Evolutionary conservation across 2,797 vertebrate species (phyloP), one percentile per base, ranked within the genome.

Genomic region (Prunella strophiata): DNA sequence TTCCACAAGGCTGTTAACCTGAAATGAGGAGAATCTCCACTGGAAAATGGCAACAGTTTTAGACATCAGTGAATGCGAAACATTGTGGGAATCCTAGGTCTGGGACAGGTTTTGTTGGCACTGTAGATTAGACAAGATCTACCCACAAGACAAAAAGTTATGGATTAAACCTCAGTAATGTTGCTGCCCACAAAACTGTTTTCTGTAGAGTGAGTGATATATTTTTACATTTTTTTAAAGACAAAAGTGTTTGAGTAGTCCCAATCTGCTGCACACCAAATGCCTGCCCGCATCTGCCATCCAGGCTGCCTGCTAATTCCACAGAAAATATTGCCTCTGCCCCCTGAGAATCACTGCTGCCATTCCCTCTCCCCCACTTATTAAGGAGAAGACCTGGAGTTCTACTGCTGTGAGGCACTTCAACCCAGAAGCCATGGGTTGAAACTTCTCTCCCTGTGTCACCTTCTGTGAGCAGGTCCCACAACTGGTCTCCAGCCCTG

Each of bases 221-320:
- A 26, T 36, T 63, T 55, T 17, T 1, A 5, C 7, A 2, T 4
- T 2, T 7, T 19, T 81, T 76, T 51, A 10, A 58, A 80, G 48
- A 30, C 7, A 50, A 7, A 79, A 36, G 5, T 7, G 10, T 34
- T 79, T 10, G 10, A 22, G 8, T 25, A 38, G 59, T 70, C n/a
- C 36, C 57, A 76, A 4, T 15, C 16, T 68, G 27, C 30, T 51
- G 43, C 16, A 43, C 43, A 51, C 6, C 13, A 79, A 76, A 47
- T 0, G 0, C 32, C n/a, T 58, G 25, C 54, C 43, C 47, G 15
- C 0, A 1, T 22, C 25, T 70, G 43, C 51, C 67, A 68, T 47
- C 25, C 54, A 91, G 50, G 25, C 61, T 88, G 38, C 54, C 59
- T 54, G 42, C 11, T 77, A 68, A 48, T 63, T 73, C 34, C 72